Evolutionary conservation across 2,888 invertebrate genomes (phyloP).

Genomic region (Lordiphosa fenestrarum): DNA sequence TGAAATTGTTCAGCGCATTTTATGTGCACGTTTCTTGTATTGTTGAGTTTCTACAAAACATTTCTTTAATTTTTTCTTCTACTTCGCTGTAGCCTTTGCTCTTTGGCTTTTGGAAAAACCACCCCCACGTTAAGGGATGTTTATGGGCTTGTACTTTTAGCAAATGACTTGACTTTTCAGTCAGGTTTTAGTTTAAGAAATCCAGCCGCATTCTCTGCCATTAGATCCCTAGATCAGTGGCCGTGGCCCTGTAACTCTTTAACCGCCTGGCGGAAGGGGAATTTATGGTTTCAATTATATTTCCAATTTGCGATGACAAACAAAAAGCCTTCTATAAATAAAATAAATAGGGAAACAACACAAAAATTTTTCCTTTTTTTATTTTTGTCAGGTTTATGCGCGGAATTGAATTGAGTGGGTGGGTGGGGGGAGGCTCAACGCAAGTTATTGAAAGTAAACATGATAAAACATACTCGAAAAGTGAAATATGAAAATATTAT

Average conservation of each 20-base stretch:
- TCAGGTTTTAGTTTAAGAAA: constrained; percentile 33
- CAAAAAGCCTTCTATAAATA: constrained; percentile 72
- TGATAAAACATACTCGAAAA: constrained; percentile 61
- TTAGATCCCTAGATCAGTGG: background rate
- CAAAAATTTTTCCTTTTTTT: constrained; percentile 32
- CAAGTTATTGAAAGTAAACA: constrained; percentile 75
- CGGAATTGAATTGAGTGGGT: constrained; percentile 50
- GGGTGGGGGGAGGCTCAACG: background rate
- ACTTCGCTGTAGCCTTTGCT: constrained; percentile 15
- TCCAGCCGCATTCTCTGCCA: background rate
- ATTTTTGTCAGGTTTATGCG: constrained; percentile 63
- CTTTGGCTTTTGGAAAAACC: constrained; percentile 48
- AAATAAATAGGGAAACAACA: constrained; percentile 68
- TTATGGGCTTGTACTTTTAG: constrained; percentile 61
- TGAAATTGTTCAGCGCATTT: constrained; percentile 72
- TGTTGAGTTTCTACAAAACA: constrained; percentile 48
- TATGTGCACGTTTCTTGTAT: constrained; percentile 55
- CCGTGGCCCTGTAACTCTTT: constrained; percentile 50
- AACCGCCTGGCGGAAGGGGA: constrained; percentile 29
- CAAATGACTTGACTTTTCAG: constrained; percentile 71
- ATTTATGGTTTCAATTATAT: constrained; percentile 75
- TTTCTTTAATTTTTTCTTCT: constrained; percentile 65
- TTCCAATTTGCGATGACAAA: constrained; percentile 75
- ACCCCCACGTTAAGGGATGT: constrained; percentile 59
- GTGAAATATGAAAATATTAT: constrained; percentile 17